A percentile compares a stretch with the other conserved stretches of the same genome.
These are phyloP conservation scores for Myotis brandtii DNA, from an alignment of 2,113 vertebrate species.

Conservation along the genomic window DNA sequence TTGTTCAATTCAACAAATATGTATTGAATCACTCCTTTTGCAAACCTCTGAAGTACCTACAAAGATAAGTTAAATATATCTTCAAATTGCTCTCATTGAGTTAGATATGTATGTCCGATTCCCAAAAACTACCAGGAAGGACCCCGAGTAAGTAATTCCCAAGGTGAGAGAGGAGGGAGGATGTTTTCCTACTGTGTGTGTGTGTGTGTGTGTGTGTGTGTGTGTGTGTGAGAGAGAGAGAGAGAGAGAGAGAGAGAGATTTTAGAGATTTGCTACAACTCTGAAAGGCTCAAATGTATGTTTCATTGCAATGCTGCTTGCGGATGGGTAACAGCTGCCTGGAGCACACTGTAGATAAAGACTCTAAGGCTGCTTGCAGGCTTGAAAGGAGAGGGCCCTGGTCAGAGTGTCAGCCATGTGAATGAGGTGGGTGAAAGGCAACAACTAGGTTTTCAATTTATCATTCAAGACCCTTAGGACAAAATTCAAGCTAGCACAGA, in stretches of 20 bases:
- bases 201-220: neutral
- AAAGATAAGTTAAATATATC: neutral
- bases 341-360: neutral
- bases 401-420: neutral
- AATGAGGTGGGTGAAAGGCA: neutral
- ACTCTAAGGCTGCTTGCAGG: neutral
- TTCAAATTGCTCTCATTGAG: neutral
- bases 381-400: neutral
- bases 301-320: neutral
- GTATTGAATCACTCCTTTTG: neutral
- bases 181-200: neutral
- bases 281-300: neutral
- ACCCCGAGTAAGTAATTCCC: neutral
- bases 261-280: neutral
- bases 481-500: neutral
- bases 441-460: neutral
- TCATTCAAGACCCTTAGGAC: neutral
- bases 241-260: no score
- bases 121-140: neutral
- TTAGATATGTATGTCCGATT: neutral
- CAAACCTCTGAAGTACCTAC: neutral
- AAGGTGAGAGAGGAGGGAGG: neutral
- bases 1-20: neutral
- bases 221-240: neutral
- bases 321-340: neutral